These are phyloP conservation scores for cat (Felis catus) DNA, from an alignment of 2,113 vertebrate genomes.

Conservation along the genomic window DNA sequence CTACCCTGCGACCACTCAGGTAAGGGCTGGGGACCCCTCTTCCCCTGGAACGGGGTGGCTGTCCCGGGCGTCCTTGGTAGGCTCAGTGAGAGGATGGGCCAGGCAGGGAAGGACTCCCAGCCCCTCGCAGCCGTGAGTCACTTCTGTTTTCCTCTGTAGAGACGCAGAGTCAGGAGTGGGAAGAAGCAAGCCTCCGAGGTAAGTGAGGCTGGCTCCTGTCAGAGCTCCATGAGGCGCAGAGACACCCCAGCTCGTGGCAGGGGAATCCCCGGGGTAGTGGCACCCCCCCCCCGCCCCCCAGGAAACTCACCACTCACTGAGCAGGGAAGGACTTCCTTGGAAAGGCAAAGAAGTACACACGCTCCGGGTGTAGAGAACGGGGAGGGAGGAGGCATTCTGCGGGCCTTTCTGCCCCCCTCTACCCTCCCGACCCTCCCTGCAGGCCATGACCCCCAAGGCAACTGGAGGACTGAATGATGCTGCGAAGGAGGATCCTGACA, in stretches of 20 bases:
- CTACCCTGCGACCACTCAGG: constrained; percentile 23
- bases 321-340: background rate
- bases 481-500: background rate
- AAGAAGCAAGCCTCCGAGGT: background rate
- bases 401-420: background rate
- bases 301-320: background rate
- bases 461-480: background rate
- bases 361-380: too few relatives aligned
- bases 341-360: background rate
- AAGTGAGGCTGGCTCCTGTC: background rate
- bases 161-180: background rate
- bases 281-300: too few relatives aligned
- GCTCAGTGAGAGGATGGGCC: too few relatives aligned
- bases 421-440: background rate
- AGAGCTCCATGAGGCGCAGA: background rate
- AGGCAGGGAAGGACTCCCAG: background rate
- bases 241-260: too few relatives aligned
- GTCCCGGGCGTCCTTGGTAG: background rate
- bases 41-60: background rate
- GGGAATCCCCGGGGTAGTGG: background rate
- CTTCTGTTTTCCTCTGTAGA: background rate
- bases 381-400: background rate
- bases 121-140: background rate
- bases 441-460: background rate
- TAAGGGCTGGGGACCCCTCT: background rate